Percentiles rank a stretch among this genome's conserved stretches.
phyloP scores from a whole-genome alignment of 2,113 vertebrate species.

The Glaucidium brasilianum region DNA sequence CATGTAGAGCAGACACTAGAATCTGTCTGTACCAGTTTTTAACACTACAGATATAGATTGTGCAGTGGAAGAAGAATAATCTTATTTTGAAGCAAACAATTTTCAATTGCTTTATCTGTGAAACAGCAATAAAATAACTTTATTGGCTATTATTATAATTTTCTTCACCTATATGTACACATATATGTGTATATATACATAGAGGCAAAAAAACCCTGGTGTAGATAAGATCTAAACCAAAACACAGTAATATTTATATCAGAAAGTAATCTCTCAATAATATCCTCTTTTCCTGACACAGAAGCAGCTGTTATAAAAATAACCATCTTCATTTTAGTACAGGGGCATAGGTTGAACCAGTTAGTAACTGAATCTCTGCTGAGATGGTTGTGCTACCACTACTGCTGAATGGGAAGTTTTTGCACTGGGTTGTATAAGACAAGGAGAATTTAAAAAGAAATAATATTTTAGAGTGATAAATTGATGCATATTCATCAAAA shows the following conservation, averaged over 20 bases:
- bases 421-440: not conserved
- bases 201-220: not conserved
- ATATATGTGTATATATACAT: not conserved
- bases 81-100: not conserved
- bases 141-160: not conserved
- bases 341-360: not conserved
- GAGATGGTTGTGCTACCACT: not conserved
- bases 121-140: not conserved
- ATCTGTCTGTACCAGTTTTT: not conserved
- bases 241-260: not conserved
- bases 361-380: not conserved
- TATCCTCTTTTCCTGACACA: not conserved
- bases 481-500: conserved; percentile 38
- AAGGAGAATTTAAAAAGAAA: conserved; percentile 52
- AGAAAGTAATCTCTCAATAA: not conserved
- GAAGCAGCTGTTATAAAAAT: not conserved
- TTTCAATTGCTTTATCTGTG: not conserved
- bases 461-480: conserved; percentile 63
- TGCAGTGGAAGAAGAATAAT: not conserved
- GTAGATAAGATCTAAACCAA: not conserved
- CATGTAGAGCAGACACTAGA: not conserved
- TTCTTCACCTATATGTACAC: not conserved
- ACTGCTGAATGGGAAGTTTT: conserved; percentile 22
- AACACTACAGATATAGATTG: not conserved
- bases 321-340: not conserved